Evolutionary conservation across 2,113 vertebrate species (phyloP), one percentile per base, ranked within the genome.

Genomic region (Prunella fulvescens): DNA sequence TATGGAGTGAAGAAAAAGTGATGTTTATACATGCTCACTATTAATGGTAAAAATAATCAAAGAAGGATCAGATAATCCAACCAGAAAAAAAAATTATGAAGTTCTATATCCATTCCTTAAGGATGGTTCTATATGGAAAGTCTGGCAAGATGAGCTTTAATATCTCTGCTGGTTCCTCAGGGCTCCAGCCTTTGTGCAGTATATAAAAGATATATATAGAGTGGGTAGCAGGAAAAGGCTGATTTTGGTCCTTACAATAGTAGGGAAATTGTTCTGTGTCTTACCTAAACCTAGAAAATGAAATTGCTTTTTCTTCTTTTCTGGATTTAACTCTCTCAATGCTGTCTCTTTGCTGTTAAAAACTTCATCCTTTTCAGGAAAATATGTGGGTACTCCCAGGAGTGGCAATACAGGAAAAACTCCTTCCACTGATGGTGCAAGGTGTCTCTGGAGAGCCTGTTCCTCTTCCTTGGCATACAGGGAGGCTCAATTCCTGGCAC

Each of bases 1-100:
- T 26, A 33, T 72, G 39, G 26, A 85, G 20, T 20, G 22, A 65
- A 60, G 39, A 40, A 47, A 12, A 37, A 39, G 17, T 33, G 11
- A 2, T 67, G 17, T 61, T 86, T 37, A 22, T 65, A 24, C 51
- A 25, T 61, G 14, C 33, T 73, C 22, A 39, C 20, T 76, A 37
- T 35, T 62, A 78, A 61, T 54, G 48, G 26, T 73, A 44, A 54
- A 85, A 71, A 45, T 14, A 64, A 58, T 73, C 13, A 37, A 53
- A 78, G 54, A 65, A 87, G 7, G 37, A 60, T 56, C 26, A 58
- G 51, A 26, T 29, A 50, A 81, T 62, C 17, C 25, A 74, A 40
- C 2, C 19, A 76, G 16, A 8, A 53, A 62, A 58, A 53, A 67
- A 57, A 26, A 7, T 0, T 0, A 5, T 10, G 3, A 28, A 22